Base-by-base conservation (phyloP, 2,113 vertebrate species). In the Phalacrocorax pelagicus region DNA sequence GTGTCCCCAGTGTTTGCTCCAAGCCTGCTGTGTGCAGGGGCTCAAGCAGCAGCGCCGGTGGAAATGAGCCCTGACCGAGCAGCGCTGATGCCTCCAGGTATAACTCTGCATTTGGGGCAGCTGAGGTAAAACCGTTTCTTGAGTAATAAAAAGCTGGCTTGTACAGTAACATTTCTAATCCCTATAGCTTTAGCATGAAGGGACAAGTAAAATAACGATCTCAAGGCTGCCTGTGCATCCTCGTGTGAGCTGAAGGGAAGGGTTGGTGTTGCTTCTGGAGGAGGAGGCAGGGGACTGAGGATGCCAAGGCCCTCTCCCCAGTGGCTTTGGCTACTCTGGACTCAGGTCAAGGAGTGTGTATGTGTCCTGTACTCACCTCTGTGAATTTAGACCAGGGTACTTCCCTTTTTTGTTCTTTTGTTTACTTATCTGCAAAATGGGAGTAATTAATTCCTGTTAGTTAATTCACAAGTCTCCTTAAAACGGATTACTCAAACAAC, bases 361-460 rank as follows among this genome's bases (percentile, higher is more conserved):
- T 70, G 34, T 70, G 34, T 40, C 19, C 55, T 84, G 42, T 74
- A 32, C 47, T 86, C 29, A 24, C 15, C 29, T 75, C 49, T 66
- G 67, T 70, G 79, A 77, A 57, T 93, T 86, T 49, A 70, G 44
- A 62, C 51, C 21, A 21, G 15, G 22, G 46, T 81, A 19, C 22
- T 73, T 77, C 0, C 1, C 8, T 14, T 54, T 30, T 61, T 66
- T 46, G 20, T 74, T 75, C n/a, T 72, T 95, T 77, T 88, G 38
- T 84, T 95, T 86, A 24, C 59, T 89, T 94, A 81, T 91, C 55
- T 94, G 59, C 22, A 71, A 84, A 96, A 89, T 59, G 22, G 22
- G 42, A 92, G 38, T 83, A 63, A 89, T 84, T 91, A 95, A 86
- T 95, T 94, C 54, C 57, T 90, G 66, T 38, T 94, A 40, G 85